Conservation (phyloP, 2,888 invertebrate species). For the Eilema sororculum region DNA sequence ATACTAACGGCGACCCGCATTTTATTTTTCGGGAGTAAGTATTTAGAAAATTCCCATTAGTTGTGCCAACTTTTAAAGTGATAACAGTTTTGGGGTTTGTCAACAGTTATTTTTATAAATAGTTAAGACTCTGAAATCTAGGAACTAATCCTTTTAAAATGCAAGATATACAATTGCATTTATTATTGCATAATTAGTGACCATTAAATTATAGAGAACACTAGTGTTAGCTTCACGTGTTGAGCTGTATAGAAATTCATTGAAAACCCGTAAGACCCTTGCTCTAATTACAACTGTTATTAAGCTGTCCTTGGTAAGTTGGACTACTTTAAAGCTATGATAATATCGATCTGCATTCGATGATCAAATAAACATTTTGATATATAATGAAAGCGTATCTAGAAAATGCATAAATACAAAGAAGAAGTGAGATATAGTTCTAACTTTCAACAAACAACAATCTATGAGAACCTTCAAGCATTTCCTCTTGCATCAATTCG, state of each 20-base stretch:
- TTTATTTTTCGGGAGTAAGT: not conserved
- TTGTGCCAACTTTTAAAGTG: not conserved
- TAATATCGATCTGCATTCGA: conserved; percentile 67
- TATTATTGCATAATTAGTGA: conserved; percentile 15
- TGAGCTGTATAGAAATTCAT: conserved; percentile 43
- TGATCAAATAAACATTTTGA: conserved; percentile 63
- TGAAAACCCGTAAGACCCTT: conserved; percentile 55
- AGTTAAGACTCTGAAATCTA: not conserved
- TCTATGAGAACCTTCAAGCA: conserved; percentile 79
- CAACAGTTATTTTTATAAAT: not conserved
- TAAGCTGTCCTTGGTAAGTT: conserved; percentile 59
- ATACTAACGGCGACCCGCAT: not conserved
- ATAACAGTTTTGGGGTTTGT: not conserved
- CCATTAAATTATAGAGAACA: conserved; percentile 19
- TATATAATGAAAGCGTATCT: conserved; percentile 78
- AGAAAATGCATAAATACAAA: conserved; percentile 77
- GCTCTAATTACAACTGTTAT: conserved; percentile 61
- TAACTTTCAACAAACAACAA: conserved; percentile 78
- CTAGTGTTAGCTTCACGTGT: conserved; percentile 27
- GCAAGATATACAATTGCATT: conserved; percentile 6
- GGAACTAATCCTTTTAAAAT: not conserved
- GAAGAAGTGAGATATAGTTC: conserved; percentile 72
- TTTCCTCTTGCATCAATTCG: conserved; percentile 79
- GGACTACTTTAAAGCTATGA: conserved; percentile 67
- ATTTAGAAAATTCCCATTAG: not conserved